Evolutionary conservation across 1,140 invertebrate species (phyloP).

Genomic region (Euglossa dilemma): DNA sequence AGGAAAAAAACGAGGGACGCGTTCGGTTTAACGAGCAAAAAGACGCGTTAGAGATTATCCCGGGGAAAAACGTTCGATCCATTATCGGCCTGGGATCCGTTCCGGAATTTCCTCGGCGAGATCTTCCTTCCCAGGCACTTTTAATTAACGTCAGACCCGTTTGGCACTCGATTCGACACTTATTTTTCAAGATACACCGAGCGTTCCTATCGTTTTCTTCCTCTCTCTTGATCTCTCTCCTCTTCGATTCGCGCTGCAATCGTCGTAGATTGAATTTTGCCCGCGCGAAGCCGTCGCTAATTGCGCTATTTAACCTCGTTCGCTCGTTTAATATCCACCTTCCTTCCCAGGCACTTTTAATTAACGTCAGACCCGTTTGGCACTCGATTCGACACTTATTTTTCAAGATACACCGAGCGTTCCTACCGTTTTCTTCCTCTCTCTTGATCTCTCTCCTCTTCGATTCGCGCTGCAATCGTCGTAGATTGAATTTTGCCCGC

Average conservation of each 20-base stretch:
- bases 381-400: conserved; percentile 60
- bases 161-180: conserved; percentile 52
- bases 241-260: conserved; percentile 35
- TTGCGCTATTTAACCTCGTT: conserved; percentile 38
- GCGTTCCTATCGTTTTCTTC: conserved; percentile 7
- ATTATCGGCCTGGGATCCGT: conserved; percentile 46
- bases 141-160: conserved; percentile 63
- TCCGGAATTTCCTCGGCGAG: conserved; percentile 47
- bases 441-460: conserved; percentile 1
- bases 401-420: conserved; percentile 59
- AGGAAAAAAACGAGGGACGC: background rate
- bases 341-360: conserved; percentile 59
- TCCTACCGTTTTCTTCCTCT: background rate
- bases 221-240: background rate
- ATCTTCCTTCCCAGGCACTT: conserved; percentile 50
- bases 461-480: conserved; percentile 36
- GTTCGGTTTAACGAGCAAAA: conserved; percentile 46
- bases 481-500: conserved; percentile 57
- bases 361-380: conserved; percentile 55
- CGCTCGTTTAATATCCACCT: conserved; percentile 16
- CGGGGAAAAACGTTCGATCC: conserved; percentile 56
- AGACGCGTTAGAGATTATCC: conserved; percentile 42
- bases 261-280: conserved; percentile 58
- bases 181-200: conserved; percentile 63
- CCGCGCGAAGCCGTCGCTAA: conserved; percentile 40